These are phyloP conservation scores for Pristionchus japonicus DNA, from an alignment of 2,888 invertebrate genomes.

Conservation along the genomic window DNA sequence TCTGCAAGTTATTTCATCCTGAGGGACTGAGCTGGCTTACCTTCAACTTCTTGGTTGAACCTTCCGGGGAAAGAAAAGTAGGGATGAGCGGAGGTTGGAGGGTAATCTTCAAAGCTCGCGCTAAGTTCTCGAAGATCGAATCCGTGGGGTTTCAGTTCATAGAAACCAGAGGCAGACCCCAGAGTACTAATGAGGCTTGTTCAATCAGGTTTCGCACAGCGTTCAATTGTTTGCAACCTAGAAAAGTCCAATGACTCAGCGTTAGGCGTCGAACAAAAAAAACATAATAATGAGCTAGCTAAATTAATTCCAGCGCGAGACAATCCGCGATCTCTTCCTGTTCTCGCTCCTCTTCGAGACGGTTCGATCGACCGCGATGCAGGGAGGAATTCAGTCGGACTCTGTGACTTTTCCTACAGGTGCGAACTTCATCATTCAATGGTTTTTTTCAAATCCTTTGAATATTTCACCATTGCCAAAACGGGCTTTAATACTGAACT, in stretches of 20 bases:
- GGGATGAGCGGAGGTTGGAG: background rate
- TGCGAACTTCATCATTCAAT: too few species aligned
- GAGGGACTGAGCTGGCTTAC: background rate
- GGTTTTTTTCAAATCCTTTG: too few species aligned
- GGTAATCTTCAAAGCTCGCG: background rate
- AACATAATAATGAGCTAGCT: background rate
- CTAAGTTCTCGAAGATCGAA: too few species aligned
- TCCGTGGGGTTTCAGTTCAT: too few species aligned
- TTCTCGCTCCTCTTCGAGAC: constrained; percentile 28
- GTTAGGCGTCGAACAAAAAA: background rate
- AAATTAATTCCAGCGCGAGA: constrained; percentile 4
- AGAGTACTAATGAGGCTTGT: too few species aligned
- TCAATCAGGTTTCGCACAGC: too few species aligned
- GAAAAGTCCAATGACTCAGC: too few species aligned
- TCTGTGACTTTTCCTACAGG: constrained; percentile 19
- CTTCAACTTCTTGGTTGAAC: too few species aligned
- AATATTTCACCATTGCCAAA: too few species aligned
- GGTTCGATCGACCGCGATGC: background rate
- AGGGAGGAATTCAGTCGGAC: constrained; percentile 38
- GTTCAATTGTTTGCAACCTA: too few species aligned
- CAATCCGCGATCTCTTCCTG: constrained; percentile 14
- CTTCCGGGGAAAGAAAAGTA: background rate
- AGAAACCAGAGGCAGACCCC: too few species aligned
- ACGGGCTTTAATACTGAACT: background rate
- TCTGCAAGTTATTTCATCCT: background rate